Conservation (phyloP, 2,113 vertebrate genomes). For the Aptenodytes patagonicus region DNA sequence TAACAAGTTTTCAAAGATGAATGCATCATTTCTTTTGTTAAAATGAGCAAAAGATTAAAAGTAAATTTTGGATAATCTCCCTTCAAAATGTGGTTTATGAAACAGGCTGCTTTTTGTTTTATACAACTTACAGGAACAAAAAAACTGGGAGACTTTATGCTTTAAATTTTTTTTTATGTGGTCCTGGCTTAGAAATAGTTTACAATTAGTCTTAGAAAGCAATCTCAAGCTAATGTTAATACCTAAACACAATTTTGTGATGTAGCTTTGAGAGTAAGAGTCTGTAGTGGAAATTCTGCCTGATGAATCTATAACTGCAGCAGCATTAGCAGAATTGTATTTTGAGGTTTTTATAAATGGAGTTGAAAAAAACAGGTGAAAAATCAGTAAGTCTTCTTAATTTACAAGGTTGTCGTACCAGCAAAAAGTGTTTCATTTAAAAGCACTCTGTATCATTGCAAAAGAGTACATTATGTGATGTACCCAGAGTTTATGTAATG, state of each 20-base stretch:
- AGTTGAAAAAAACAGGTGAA: not conserved
- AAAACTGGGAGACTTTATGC: not conserved
- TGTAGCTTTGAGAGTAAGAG: not conserved
- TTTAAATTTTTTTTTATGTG: not conserved
- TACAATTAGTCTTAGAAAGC: not conserved
- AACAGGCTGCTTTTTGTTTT: not conserved
- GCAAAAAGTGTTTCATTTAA: not conserved
- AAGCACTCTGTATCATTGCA: not conserved
- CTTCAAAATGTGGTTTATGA: not conserved
- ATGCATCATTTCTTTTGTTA: not conserved
- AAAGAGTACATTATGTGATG: not conserved
- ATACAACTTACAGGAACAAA: not conserved
- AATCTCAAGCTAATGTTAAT: not conserved
- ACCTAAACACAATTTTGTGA: not conserved
- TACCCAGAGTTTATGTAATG: not conserved
- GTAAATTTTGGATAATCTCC: not conserved
- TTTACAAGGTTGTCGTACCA: not conserved
- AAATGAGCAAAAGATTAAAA: not conserved
- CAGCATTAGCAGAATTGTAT: not conserved
- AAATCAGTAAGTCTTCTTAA: not conserved
- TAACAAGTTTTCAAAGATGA: not conserved
- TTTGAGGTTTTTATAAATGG: not conserved
- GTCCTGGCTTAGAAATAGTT: not conserved
- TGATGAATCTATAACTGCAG: not conserved
- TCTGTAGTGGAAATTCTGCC: not conserved